phyloP scores from a whole-genome alignment of 2,113 vertebrate genomes.

The Anhinga anhinga region DNA sequence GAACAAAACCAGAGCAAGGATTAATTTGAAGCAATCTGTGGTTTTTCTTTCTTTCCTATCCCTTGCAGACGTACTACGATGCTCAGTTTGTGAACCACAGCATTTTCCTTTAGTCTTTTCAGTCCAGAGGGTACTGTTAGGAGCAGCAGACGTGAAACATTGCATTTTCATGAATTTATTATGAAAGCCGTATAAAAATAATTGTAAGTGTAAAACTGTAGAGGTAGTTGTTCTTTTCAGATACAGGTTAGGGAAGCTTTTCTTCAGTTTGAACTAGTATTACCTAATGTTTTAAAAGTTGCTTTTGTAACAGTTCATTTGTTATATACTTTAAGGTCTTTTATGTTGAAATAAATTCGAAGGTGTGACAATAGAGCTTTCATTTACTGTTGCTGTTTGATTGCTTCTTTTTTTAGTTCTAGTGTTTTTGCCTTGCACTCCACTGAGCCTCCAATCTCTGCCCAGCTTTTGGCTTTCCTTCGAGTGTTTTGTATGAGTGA shows the following conservation, averaged over 20 bases:
- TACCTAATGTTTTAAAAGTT: not conserved
- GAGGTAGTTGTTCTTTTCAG: conserved; percentile 3
- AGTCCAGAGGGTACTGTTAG: conserved; percentile 48
- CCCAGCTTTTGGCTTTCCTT: conserved; percentile 95
- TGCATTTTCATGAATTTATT: conserved; percentile 16
- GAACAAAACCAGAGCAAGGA: conserved; percentile 32
- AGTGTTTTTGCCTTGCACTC: conserved; percentile 92
- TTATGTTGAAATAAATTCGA: not conserved
- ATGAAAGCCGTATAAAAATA: conserved; percentile 3
- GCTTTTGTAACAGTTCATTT: not conserved
- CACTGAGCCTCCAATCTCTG: conserved; percentile 91
- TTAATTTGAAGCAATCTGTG: conserved; percentile 62
- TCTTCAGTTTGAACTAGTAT: not conserved
- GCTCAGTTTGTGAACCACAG: conserved; percentile 48
- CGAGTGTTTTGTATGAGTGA: conserved; percentile 98
- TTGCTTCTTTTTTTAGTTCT: conserved; percentile 77
- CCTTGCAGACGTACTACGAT: conserved; percentile 39
- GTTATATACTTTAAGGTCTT: not conserved
- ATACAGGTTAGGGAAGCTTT: not conserved
- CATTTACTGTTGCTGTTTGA: not conserved
- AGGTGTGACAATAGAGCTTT: not conserved
- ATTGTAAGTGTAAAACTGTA: conserved; percentile 19
- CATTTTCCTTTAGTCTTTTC: conserved; percentile 63
- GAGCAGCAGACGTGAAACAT: conserved; percentile 48
- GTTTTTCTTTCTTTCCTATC: conserved; percentile 56